Evolutionary conservation across 2,797 vertebrate genomes (phyloP).

Genomic region (Sebastolobus altivelis): DNA sequence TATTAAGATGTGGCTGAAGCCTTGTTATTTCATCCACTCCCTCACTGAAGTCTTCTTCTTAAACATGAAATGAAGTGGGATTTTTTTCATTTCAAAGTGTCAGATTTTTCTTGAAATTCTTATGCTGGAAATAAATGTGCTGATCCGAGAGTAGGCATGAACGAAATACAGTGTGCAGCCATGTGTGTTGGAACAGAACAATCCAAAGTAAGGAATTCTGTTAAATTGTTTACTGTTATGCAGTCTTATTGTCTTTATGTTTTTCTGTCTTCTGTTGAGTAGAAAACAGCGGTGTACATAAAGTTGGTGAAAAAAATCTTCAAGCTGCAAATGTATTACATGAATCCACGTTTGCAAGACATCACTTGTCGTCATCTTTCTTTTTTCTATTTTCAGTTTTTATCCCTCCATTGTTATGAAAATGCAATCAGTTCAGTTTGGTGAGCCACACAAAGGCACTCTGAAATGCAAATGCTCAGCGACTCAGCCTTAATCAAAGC

Average conservation of each 20-base stretch:
- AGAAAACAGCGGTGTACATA: neutral
- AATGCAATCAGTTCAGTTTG: constrained; percentile 51
- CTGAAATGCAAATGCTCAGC: constrained; percentile 66
- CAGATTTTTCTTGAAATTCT: neutral
- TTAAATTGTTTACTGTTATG: neutral
- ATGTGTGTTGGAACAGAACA: neutral
- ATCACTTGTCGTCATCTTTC: neutral
- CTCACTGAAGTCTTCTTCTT: constrained; percentile 8
- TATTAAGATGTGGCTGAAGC: constrained; percentile 26
- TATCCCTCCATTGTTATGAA: constrained; percentile 43
- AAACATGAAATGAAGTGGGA: constrained; percentile 3
- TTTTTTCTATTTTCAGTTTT: constrained; percentile 25
- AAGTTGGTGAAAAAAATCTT: neutral
- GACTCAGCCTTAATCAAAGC: constrained; percentile 66
- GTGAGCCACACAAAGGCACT: constrained; percentile 40
- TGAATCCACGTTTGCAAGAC: neutral
- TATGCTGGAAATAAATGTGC: neutral
- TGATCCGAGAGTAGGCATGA: constrained; percentile 1
- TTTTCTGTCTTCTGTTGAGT: neutral
- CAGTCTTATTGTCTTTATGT: neutral
- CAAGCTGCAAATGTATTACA: neutral
- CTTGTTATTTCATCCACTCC: constrained; percentile 14
- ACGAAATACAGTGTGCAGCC: neutral
- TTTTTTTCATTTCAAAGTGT: constrained; percentile 17
- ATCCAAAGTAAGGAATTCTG: neutral